Percentiles rank a stretch among this genome's conserved stretches.
phyloP scores from a whole-genome alignment of 2,888 invertebrate genomes.

The Mesoligia furuncula region DNA sequence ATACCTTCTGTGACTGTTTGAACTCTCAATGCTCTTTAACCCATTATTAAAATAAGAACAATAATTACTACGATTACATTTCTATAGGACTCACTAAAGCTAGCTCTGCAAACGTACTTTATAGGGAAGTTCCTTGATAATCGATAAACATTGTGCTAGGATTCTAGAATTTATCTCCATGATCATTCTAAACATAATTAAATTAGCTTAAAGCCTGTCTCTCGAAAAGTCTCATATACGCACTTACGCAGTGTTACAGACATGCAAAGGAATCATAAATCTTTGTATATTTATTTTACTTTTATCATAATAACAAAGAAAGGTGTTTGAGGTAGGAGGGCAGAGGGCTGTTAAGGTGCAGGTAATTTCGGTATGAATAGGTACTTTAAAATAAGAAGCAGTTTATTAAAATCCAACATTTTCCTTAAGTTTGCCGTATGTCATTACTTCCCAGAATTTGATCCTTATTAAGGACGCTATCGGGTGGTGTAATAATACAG shows the following conservation, averaged over 20 bases:
- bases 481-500: too few species aligned
- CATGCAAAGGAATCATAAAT: background rate
- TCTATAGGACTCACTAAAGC: background rate
- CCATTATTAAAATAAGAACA: background rate
- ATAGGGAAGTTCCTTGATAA: background rate
- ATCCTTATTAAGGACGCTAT: too few species aligned
- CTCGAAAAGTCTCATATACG: background rate
- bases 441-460: too few species aligned
- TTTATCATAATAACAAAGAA: too few species aligned
- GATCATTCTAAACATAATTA: background rate
- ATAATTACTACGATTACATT: background rate
- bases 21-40: background rate
- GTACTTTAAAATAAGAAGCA: too few species aligned
- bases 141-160: background rate
- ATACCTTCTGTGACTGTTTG: background rate
- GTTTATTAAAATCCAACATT: too few species aligned
- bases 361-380: too few species aligned
- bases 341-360: too few species aligned
- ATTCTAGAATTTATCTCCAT: background rate
- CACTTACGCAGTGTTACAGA: too few species aligned
- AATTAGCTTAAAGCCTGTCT: background rate
- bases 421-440: too few species aligned
- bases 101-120: conserved; percentile 9
- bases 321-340: too few species aligned
- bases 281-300: background rate